Conservation (phyloP, 2,113 vertebrate genomes). For the Vidua chalybeata region DNA sequence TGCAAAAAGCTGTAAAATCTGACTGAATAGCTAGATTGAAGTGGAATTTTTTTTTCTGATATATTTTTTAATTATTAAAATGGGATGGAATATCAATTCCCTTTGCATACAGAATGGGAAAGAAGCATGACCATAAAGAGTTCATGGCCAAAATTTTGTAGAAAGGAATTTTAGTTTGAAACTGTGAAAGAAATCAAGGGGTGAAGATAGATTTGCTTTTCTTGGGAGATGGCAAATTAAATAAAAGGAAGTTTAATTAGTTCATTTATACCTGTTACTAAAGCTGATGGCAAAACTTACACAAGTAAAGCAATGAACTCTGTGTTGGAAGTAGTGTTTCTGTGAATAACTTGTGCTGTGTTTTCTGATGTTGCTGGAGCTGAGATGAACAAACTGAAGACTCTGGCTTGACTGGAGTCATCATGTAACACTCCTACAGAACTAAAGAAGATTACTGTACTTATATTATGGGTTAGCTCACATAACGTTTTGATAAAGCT, state of each 20-base stretch:
- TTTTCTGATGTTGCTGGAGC: background rate
- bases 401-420: background rate
- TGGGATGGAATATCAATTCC: background rate
- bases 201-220: background rate
- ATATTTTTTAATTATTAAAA: background rate
- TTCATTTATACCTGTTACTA: background rate
- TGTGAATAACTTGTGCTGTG: background rate
- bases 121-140: background rate
- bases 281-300: background rate
- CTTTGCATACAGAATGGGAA: background rate
- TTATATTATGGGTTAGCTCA: background rate
- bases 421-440: background rate
- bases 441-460: background rate
- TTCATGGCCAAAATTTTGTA: background rate
- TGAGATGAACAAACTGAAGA: background rate
- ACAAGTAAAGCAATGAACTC: background rate
- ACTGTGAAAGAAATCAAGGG: background rate
- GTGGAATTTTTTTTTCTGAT: background rate
- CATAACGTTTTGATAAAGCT: accelerated
- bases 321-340: background rate
- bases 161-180: background rate
- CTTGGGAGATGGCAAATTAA: background rate
- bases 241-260: background rate
- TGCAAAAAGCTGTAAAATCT: background rate
- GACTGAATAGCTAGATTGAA: background rate